Percentiles rank a stretch among this genome's conserved stretches.
These are phyloP conservation scores for Nyctalus aviator DNA, from an alignment of 2,797 vertebrate genomes.

Conservation along the genomic window DNA sequence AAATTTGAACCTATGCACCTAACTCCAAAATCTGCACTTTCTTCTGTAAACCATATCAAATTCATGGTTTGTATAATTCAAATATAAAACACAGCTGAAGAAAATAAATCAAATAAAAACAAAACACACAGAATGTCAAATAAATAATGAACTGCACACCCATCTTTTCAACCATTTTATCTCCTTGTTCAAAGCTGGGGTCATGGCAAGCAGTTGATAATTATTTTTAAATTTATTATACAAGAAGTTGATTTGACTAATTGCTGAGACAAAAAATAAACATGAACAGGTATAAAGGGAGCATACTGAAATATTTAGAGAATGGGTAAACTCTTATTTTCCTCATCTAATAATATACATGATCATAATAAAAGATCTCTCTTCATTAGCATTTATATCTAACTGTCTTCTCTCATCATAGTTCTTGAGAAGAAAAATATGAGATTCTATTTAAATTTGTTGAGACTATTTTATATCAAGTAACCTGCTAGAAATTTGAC, in stretches of 20 bases:
- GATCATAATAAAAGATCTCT: not conserved
- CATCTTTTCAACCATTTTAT: not conserved
- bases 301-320: not conserved
- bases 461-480: not conserved
- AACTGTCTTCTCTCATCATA: not conserved
- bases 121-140: not conserved
- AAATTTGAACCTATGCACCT: not conserved
- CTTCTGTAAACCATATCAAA: not conserved
- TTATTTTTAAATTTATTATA: not conserved
- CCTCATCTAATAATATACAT: not conserved
- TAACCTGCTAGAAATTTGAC: not conserved
- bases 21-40: not conserved
- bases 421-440: not conserved
- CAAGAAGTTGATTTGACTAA: not conserved
- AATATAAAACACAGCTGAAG: slow-evolving; percentile 3
- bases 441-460: not conserved
- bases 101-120: not conserved
- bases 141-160: not conserved
- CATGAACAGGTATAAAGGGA: not conserved
- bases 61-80: not conserved
- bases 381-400: slow-evolving; percentile 3
- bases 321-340: not conserved
- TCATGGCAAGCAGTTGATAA: not conserved
- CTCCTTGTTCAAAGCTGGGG: not conserved
- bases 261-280: not conserved